Base-by-base conservation (phyloP, 2,888 invertebrate species). In the Bursaphelenchus okinawaensis region DNA sequence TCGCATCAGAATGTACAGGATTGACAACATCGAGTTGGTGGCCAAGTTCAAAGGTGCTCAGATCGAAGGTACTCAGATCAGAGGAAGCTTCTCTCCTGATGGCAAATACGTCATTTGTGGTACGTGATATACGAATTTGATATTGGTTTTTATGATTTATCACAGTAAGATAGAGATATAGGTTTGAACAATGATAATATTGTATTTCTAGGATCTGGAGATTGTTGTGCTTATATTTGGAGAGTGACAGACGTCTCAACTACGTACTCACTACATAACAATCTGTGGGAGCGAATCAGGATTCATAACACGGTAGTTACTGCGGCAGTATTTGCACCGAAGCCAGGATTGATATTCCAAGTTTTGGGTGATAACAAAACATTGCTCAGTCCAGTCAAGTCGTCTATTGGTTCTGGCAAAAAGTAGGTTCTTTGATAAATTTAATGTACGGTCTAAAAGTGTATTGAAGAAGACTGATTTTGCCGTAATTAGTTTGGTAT, bases 51-150 rank as follows among this genome's bases (percentile, higher is more conserved):
- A 73, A 65, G 79, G 80, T n/a, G 79, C 75, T 0, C 76, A 77
- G 62, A 77, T 79, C 60, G 75, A 78, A 55, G 52, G 75, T 40
- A 77, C 77, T 22, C 96, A 96, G 83, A 98, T 98, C 62, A 92
- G 93, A 80, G 96, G 94, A 0, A 92, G 92, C 40, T 95, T 96
- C 78, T 80, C 94, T 73, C 93, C 94, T 77, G 94, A 95, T 81
- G 96, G 95, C 0, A 93, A 93, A 81, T 95, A 93, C 83, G 93
- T 98, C 55, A 90, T 95, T 0, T 92, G 93, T 82, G 98, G 96
- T 0, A 24, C 4, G 60, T 65, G n/a, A 24, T 52, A 4, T 27
- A 40, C 12, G 40, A 12, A 12, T 40, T 16, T 16, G 12, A 40
- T 12, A 52, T 51, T 23, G 7, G 63, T 66, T 64, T 52, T 52